These are phyloP conservation scores for Apeira syringaria DNA, from an alignment of 2,888 invertebrate species.

Conservation along the genomic window DNA sequence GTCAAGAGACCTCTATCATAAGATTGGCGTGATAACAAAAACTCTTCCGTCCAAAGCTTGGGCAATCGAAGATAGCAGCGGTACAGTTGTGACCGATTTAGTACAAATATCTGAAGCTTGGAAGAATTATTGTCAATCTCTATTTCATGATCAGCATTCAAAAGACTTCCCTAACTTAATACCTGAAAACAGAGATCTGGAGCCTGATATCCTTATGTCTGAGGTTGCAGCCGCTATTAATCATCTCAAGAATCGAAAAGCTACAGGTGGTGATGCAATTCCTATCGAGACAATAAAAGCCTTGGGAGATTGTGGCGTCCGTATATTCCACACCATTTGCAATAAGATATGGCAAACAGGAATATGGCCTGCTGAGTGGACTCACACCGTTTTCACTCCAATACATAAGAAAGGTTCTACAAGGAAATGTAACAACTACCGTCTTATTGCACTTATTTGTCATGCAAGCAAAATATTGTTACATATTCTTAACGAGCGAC, in stretches of 20 bases:
- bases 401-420: conserved; percentile 29
- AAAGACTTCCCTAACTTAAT: background rate
- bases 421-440: conserved; percentile 25
- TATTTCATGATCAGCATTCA: no score
- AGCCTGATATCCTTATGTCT: conserved; percentile 6
- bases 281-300: conserved; percentile 22
- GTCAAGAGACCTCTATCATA: no score
- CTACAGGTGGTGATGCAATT: conserved; percentile 12
- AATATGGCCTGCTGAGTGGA: conserved; percentile 26
- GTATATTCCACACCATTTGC: conserved; percentile 9
- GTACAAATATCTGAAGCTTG: background rate
- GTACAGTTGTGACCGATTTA: background rate
- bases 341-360: conserved; percentile 24
- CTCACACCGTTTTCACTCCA: conserved; percentile 21
- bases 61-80: background rate
- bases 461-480: conserved; percentile 24
- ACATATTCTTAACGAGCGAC: conserved; percentile 8
- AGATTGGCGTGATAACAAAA: no score
- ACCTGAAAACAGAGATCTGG: background rate
- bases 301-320: conserved; percentile 14
- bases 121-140: conserved; percentile 1
- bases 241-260: conserved; percentile 11
- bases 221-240: conserved; percentile 9
- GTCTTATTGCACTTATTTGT: conserved; percentile 22
- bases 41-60: no score